Conservation (phyloP, 2,888 invertebrate species). For the Idaea aversata region DNA sequence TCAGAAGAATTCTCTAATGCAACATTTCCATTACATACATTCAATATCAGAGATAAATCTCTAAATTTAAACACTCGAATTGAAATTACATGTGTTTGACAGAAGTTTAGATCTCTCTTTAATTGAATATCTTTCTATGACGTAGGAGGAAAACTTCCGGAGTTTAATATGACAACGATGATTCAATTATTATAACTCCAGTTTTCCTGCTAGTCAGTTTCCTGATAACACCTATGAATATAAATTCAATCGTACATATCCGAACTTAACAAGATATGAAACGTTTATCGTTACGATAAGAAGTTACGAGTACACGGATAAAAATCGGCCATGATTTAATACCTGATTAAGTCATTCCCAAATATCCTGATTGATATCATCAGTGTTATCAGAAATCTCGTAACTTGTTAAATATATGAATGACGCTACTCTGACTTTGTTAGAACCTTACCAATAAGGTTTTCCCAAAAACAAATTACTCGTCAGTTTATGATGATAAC, state of each 20-base stretch:
- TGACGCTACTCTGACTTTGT: not conserved
- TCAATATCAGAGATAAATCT: too few relatives aligned
- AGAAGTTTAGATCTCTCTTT: not conserved
- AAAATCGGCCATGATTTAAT: not conserved
- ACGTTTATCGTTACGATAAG: not conserved
- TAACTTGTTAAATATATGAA: not conserved
- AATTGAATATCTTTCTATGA: not conserved
- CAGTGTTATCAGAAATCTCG: constrained; percentile 3
- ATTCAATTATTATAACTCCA: not conserved
- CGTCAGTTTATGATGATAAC: not conserved
- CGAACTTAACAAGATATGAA: not conserved
- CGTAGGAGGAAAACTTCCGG: not conserved
- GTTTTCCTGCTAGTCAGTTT: not conserved
- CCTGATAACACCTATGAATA: not conserved
- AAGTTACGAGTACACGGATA: not conserved
- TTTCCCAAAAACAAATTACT: not conserved
- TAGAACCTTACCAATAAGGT: not conserved
- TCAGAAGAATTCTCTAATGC: not conserved
- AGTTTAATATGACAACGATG: not conserved
- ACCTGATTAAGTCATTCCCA: not conserved
- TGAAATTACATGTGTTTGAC: too few relatives aligned
- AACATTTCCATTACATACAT: not conserved
- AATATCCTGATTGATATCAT: not conserved
- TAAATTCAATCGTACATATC: not conserved
- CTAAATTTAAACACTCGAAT: too few relatives aligned